Evolutionary conservation across 2,888 invertebrate genomes (phyloP).

Genomic region (Plutella xylostella): DNA sequence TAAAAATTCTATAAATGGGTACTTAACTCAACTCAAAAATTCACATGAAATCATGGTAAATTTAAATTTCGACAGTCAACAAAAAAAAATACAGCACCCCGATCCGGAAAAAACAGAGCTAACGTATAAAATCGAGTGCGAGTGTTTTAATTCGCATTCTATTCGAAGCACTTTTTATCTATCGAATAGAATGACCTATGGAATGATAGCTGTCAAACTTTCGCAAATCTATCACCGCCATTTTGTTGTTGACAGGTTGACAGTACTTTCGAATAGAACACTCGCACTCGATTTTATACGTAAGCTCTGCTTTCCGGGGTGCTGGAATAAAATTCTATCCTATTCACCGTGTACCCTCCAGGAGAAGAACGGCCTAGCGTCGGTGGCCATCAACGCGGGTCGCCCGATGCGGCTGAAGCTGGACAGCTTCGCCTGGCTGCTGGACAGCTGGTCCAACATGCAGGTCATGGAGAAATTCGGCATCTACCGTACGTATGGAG

Average conservation of each 20-base stretch:
- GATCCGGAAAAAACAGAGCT: no score
- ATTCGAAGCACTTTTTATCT: not conserved
- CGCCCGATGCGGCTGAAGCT: conserved; percentile 37
- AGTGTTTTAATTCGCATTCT: no score
- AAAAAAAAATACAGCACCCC: not conserved
- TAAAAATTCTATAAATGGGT: no score
- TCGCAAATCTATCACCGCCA: no score
- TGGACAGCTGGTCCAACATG: conserved; percentile 48
- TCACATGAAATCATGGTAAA: not conserved
- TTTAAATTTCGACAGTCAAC: not conserved
- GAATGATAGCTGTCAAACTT: not conserved
- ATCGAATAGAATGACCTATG: not conserved
- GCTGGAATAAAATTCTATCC: not conserved
- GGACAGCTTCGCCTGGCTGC: conserved; percentile 44
- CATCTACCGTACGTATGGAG: conserved; percentile 40
- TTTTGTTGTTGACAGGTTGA: no score
- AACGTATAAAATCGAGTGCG: no score
- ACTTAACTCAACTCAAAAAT: not conserved
- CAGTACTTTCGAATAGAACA: no score
- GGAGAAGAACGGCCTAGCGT: conserved; percentile 41
- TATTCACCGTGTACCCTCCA: conserved; percentile 17
- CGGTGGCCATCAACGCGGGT: conserved; percentile 33
- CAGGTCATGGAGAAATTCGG: conserved; percentile 48
- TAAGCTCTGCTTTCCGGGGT: not conserved
- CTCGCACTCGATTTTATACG: no score